Base-by-base conservation (phyloP, 2,888 invertebrate species). In the Trissolcus japonicus region DNA sequence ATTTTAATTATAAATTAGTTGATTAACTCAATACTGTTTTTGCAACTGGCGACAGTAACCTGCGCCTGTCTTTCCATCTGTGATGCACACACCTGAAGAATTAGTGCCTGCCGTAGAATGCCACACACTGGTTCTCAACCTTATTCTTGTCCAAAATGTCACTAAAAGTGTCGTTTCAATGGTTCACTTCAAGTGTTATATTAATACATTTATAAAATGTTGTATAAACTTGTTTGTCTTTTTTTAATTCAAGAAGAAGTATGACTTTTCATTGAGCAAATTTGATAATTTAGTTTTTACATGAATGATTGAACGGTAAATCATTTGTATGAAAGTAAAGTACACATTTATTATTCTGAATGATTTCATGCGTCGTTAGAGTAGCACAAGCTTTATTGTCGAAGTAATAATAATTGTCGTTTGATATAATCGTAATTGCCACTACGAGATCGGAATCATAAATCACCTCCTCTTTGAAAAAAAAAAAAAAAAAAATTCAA, bases 1-100 rank as follows among this genome's bases (percentile, higher is more conserved):
- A 89, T 89, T 88, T 89, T 89, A 89, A 89, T 89, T 88, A 89
- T 89, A 89, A 89, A 89, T 89, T 89, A 88, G 89, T 88, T 89
- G 89, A 89, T 89, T 88, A 89, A 89, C 88, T 89, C 88, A 88
- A 87, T 88, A 88, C 86, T 82, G 87, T 89, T 89, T 88, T 89
- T 88, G 85, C 83, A 81, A 57, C 74, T 80, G 84, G 84, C 86
- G 84, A 84, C 85, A 84, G 73, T 68, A 82, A 84, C 82, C 82
- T 81, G 82, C 69, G 62, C 73, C 48, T 72, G 75, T 76, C 74
- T 71, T 71, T 59, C 63, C 71, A 56, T 78, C 63, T 59, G 67
- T 54, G 19, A 79, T 80, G 79, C 73, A 76, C 75, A 78, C 76
- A 73, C 68, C 50, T 35, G 68, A 73, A 74, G 46, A 65, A 55